Evolutionary conservation across 2,888 invertebrate species (phyloP), one percentile per base, ranked within the genome.

Genomic region (Hedya salicella): DNA sequence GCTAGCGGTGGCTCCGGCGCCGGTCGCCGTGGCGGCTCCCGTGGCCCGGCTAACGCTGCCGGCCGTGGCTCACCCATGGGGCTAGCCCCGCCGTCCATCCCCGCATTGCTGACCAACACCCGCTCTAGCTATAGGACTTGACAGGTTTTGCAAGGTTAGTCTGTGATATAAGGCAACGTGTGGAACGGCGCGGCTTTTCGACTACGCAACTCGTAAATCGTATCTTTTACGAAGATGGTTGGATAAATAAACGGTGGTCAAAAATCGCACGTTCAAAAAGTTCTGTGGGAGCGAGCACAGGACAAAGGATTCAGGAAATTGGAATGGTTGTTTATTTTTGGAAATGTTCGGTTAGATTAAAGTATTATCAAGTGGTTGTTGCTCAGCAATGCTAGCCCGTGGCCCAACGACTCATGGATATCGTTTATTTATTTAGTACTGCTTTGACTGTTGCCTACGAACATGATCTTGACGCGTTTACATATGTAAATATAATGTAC

Each of bases 361-460:
- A 61, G 65, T 70, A 69, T 67, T 69, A 68, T 70, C 69, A 59
- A 42, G 63, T 66, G 49, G 70, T 69, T 75, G 61, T 68, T 70
- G 73, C 75, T 76, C 82, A 83, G 81, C 80, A 80, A 78, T 76
- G 77, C 73, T 83, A 78, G 81, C 86, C 73, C 68, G 77, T 70
- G 76, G 70, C 66, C n/a, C 65, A 69, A 68, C 70, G 72, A 73
- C 77, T 75, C 76, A 75, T 75, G 76, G 69, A 76, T 78, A 80
- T 75, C 78, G 80, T 85, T 84, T 85, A 87, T 86, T 88, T 87
- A 87, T 85, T 85, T 82, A 72, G 78, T 85, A 87, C 82, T 86
- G 82, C 88, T 87, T 88, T 87, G 91, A 91, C 89, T 89, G 91
- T 91, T 91, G 91, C 89, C 85, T 83, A 81, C 88, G 89, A 91